A percentile compares a stretch with the other conserved stretches of the same genome.
Evolutionary conservation across 2,113 vertebrate genomes (phyloP).

Genomic region (Willisornis vidua): DNA sequence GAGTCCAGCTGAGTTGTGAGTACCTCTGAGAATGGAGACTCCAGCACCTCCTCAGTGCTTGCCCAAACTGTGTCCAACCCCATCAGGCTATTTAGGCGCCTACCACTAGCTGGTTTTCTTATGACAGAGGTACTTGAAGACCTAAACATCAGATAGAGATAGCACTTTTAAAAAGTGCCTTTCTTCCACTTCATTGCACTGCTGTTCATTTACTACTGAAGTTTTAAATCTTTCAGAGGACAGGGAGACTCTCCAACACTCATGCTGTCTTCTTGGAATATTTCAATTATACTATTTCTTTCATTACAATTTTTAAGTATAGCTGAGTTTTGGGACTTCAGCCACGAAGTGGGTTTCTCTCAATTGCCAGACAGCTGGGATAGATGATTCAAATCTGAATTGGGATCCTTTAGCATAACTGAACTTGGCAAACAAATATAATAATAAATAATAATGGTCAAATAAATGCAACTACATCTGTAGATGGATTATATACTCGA

Average conservation of each 20-base stretch:
- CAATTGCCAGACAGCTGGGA: neutral
- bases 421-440: neutral
- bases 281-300: neutral
- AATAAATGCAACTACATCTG: neutral
- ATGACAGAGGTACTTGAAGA: neutral
- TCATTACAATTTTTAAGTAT: neutral
- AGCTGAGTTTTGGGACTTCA: neutral
- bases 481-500: neutral
- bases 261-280: accelerated
- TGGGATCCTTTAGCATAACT: neutral
- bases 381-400: neutral
- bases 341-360: neutral
- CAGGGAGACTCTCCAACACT: neutral
- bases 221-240: neutral
- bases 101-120: neutral
- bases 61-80: neutral
- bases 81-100: neutral
- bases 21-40: neutral
- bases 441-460: neutral
- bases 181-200: neutral
- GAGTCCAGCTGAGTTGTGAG: neutral
- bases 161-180: neutral
- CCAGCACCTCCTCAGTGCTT: neutral
- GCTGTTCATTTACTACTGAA: neutral
- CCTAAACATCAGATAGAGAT: neutral